Evolutionary conservation across 2,888 invertebrate genomes (phyloP), one percentile per base, ranked within the genome.

Genomic region (Alentia gelatinosa): DNA sequence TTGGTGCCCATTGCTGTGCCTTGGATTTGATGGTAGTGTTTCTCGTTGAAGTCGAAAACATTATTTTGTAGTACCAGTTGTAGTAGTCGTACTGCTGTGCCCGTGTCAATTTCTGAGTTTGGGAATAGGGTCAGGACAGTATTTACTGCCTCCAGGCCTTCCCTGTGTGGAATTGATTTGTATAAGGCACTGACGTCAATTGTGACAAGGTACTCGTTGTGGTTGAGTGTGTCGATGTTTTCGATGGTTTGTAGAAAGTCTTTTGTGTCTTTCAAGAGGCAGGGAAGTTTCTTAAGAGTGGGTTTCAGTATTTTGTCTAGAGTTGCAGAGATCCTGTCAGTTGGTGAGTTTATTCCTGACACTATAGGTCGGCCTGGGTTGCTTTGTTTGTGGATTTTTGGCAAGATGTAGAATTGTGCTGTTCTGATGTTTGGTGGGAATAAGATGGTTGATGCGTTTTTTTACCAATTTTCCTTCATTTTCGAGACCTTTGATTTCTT

Each of bases 1-100:
- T 86, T 86, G 12, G 86, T 86, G 19, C 86, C 86, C 47, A 86
- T 86, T 9, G 86, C 86, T 39, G 86, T 86, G 15, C 86, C 47
- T 30, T 47, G 40, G 9, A 30, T 37, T 42, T 86, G 86, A 19
- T 40, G 86, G 42, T 35, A 86, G 47, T 40, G 26, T 9, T 26
- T 26, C 3, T 26, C 42, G 30, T 42, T 42, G 47, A 86, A 86
- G 5, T 12, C 26, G 26, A 86, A 86, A 5, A 19, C 30, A 42
- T 86, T 86, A 33, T 47, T 12, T 9, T 40, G 9, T 39, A 86
- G 39, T 42, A 86, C 47, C 12, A 86, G 12, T 40, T 15, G 3
- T 42, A 86, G 47, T 86, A 86, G 86, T 9, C 5, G 9, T 5
- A 5, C n/a, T n/a, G n/a, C n/a, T n/a, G n/a, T n/a, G n/a, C n/a